These are phyloP conservation scores for Notarius lentiginosus DNA, from an alignment of 2,113 vertebrate genomes.

Conservation along the genomic window DNA sequence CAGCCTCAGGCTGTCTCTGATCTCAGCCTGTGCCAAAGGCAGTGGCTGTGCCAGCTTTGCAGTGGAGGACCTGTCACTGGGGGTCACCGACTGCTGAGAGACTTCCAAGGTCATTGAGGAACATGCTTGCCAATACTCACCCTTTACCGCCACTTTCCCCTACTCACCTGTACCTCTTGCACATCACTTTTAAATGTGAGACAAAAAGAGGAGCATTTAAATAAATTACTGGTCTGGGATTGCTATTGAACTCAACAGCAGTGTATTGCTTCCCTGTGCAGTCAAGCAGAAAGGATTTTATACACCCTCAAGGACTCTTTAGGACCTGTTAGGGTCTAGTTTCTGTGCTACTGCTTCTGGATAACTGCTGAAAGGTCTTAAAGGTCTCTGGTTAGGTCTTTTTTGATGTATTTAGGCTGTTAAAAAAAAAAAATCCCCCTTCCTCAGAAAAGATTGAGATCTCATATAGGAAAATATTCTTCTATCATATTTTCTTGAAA, in stretches of 20 bases:
- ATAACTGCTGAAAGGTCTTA: constrained; percentile 44
- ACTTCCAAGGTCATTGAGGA: constrained; percentile 52
- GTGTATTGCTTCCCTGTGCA: constrained; percentile 28
- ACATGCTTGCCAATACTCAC: constrained; percentile 36
- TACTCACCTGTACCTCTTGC: constrained; percentile 20
- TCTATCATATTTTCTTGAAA: background rate
- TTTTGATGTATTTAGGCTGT: background rate
- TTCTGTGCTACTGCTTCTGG: constrained; percentile 34
- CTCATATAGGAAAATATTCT: background rate
- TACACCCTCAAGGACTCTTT: constrained; percentile 40
- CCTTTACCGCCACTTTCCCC: constrained; percentile 32
- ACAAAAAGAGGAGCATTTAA: constrained; percentile 46
- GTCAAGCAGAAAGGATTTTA: constrained; percentile 40
- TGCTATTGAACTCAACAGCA: constrained; percentile 27
- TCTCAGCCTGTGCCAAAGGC: constrained; percentile 52
- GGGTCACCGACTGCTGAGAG: constrained; percentile 46
- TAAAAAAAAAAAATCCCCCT: background rate
- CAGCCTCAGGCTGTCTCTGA: constrained; percentile 44
- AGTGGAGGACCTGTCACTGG: constrained; percentile 47
- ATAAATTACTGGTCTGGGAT: constrained; percentile 47
- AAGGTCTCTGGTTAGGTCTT: constrained; percentile 17
- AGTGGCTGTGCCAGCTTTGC: constrained; percentile 51
- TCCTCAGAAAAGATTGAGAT: no score
- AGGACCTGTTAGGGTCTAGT: constrained; percentile 36
- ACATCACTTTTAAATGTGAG: constrained; percentile 35